phyloP scores from a whole-genome alignment of 2,113 vertebrate genomes.

The Rhinogobius similis region DNA sequence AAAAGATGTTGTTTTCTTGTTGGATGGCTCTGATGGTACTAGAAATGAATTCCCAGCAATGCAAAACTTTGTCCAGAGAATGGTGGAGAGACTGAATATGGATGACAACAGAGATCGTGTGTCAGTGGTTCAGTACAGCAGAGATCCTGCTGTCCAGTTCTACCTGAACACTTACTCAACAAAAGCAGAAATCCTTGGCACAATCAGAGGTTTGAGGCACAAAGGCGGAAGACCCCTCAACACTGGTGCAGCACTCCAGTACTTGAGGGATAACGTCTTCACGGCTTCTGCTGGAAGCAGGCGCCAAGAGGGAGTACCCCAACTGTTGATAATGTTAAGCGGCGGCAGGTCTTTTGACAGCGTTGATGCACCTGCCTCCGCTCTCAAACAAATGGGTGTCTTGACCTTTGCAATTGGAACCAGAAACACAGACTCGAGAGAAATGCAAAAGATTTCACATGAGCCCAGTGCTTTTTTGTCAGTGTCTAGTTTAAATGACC shows the following conservation, averaged over 20 bases:
- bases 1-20: conserved; percentile 50
- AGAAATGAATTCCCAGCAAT: conserved; percentile 34
- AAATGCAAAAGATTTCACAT: conserved; percentile 9
- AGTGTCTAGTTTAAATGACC: conserved; percentile 54
- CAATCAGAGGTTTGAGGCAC: neutral
- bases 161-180: conserved; percentile 1
- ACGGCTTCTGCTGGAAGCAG: neutral
- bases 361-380: neutral
- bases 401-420: neutral
- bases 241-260: neutral
- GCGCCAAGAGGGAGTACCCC: neutral
- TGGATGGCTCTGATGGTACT: conserved; percentile 42
- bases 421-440: neutral
- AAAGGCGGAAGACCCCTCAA: neutral
- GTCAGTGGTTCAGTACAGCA: conserved; percentile 15
- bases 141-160: conserved; percentile 13
- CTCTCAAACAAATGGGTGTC: neutral
- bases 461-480: conserved; percentile 45
- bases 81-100: conserved; percentile 48
- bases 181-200: conserved; percentile 34
- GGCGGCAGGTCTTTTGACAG: neutral
- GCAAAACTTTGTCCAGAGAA: conserved; percentile 35
- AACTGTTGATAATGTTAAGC: neutral
- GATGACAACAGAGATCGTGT: conserved; percentile 33
- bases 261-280: neutral